Evolutionary conservation across 2,888 invertebrate genomes (phyloP).

Genomic region (Zygaena filipendulae): DNA sequence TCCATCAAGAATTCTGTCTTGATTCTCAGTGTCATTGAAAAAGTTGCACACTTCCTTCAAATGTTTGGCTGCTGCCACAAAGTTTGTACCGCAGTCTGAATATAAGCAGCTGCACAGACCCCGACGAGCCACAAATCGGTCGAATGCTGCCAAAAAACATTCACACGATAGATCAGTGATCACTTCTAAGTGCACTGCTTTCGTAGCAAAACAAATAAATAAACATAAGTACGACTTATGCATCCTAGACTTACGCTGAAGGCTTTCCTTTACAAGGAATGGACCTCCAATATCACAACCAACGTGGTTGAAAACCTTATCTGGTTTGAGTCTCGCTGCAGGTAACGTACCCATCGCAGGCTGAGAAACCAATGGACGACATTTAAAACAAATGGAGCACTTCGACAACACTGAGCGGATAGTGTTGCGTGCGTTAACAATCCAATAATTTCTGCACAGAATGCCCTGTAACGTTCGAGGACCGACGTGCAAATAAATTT

Average conservation of each 20-base stretch:
- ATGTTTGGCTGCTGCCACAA: conserved; percentile 1
- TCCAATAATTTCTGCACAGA: conserved; percentile 4
- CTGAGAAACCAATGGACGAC: neutral
- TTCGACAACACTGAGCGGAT: conserved; percentile 4
- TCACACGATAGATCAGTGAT: no score
- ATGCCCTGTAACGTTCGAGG: conserved; percentile 11
- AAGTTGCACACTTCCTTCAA: neutral
- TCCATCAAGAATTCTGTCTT: no score
- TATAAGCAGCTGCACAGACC: conserved; percentile 3
- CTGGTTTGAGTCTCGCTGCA: neutral
- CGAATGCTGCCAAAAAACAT: conserved; percentile 2
- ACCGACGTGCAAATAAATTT: conserved; percentile 5
- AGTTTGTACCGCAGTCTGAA: conserved; percentile 6
- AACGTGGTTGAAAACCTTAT: conserved; percentile 4
- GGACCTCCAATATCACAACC: conserved; percentile 5
- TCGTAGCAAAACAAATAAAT: conserved; percentile 5
- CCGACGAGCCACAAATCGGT: conserved; percentile 4
- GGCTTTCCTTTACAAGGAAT: conserved; percentile 5
- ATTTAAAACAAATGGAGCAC: conserved; percentile 3
- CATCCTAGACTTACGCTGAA: conserved; percentile 4
- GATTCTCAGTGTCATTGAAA: neutral
- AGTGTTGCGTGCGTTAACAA: conserved; percentile 4
- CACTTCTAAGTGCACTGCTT: conserved; percentile 6
- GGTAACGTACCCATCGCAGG: conserved; percentile 3
- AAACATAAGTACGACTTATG: conserved; percentile 1